Base-by-base conservation (phyloP, 2,113 vertebrate genomes). In the Caranx ignobilis region DNA sequence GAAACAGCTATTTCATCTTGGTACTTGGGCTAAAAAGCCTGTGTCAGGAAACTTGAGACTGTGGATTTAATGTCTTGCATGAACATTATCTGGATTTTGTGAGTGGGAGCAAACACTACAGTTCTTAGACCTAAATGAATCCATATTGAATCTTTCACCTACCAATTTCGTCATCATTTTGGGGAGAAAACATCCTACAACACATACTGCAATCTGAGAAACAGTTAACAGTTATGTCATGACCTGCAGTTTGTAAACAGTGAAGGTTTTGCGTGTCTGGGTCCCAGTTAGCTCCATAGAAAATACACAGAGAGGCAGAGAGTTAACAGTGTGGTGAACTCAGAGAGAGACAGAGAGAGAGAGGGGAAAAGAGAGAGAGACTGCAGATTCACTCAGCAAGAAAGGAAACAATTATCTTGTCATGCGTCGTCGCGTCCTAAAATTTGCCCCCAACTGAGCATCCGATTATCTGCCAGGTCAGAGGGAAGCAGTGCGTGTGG, bases 371-470 rank as follows among this genome's bases (percentile, higher is more conserved):
- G 52, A 21, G 48, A 26, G n/a, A 61, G 16, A 50, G 62, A 68
- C 7, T 39, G 60, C 35, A 74, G 75, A 71, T 76, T 79, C 77
- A 77, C 81, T 75, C 41, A 67, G 57, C 54, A 21, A 41, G 65
- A 77, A n/a, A 83, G 73, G 78, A 86, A 81, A 78, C 43, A 82
- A 88, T 83, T 78, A 79, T 88, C 80, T 82, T 47, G 69, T 84
- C 84, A 83, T 82, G 78, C 52, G 34, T 62, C 43, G 21, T 65
- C 21, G 34, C 56, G 10, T 34, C 18, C 32, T 13, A 18, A 65
- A 68, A 72, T 78, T 52, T 61, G 67, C 75, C 63, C 60, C 72
- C 75, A 71, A 39, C 79, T 61, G 85, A 80, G 69, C 70, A 57
- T 32, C 66, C 11, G 13, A 83, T 68, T 84, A 79, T 88, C 57